These are phyloP conservation scores for Gasteruption jaculator DNA, from an alignment of 2,888 invertebrate species.

Conservation along the genomic window DNA sequence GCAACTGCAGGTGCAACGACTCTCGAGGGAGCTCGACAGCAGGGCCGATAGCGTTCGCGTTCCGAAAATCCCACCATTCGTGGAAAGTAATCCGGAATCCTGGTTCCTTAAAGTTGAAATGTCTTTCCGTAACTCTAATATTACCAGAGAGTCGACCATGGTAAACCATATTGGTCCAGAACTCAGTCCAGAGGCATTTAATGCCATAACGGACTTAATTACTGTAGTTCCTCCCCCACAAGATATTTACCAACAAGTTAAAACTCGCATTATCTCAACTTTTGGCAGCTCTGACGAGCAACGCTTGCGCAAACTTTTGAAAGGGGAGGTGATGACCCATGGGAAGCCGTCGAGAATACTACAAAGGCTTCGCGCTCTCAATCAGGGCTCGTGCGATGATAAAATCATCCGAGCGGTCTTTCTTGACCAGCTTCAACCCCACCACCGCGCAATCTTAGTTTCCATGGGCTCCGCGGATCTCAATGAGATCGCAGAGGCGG, in stretches of 20 bases:
- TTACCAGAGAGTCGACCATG: background rate
- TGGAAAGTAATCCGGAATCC: background rate
- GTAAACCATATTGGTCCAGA: background rate
- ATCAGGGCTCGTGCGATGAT: background rate
- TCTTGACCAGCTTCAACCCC: slow-evolving; percentile 2
- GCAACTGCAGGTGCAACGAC: no score
- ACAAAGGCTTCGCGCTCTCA: background rate
- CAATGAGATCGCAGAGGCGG: slow-evolving; percentile 6
- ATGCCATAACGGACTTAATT: background rate
- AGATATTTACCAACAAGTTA: background rate
- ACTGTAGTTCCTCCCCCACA: background rate
- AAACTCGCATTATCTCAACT: background rate
- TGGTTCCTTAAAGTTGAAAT: background rate
- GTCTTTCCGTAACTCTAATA: background rate
- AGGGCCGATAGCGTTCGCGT: background rate
- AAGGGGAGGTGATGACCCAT: background rate
- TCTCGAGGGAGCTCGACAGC: no score
- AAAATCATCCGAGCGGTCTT: slow-evolving; percentile 4
- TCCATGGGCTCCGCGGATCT: slow-evolving; percentile 1
- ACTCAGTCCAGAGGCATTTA: background rate
- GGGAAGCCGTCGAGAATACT: slow-evolving; percentile 5
- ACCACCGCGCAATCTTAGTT: background rate
- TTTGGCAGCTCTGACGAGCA: background rate
- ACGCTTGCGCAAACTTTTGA: slow-evolving; percentile 2
- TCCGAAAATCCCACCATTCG: background rate